Evolutionary conservation across 2,888 invertebrate genomes (phyloP).

Genomic region (Branchellion lobata): DNA sequence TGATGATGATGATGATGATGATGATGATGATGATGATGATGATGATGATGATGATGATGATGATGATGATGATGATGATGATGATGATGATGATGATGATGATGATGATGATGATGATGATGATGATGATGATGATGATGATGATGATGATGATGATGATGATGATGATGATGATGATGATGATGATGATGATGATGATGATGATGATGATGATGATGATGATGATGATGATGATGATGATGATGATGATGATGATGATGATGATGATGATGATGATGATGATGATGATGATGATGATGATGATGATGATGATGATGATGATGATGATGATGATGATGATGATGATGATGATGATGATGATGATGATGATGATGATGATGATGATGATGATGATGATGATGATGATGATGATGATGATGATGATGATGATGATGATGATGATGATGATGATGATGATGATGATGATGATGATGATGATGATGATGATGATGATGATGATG

Average conservation of each 20-base stretch:
- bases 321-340: not conserved
- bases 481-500: not conserved
- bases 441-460: not conserved
- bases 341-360: not conserved
- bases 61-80: not conserved
- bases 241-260: not conserved
- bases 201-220: not conserved
- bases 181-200: not conserved
- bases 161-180: not conserved
- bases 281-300: not conserved
- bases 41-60: constrained; percentile 1
- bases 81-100: constrained; percentile 2
- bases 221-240: constrained; percentile 10
- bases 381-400: not conserved
- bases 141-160: constrained; percentile 9
- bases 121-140: not conserved
- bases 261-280: not conserved
- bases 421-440: not conserved
- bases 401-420: not conserved
- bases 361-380: not conserved
- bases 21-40: not conserved
- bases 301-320: not conserved
- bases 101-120: not conserved
- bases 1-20: not conserved
- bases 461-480: not conserved